Conservation (phyloP, 2,113 vertebrate genomes). For the Athene noctua region DNA sequence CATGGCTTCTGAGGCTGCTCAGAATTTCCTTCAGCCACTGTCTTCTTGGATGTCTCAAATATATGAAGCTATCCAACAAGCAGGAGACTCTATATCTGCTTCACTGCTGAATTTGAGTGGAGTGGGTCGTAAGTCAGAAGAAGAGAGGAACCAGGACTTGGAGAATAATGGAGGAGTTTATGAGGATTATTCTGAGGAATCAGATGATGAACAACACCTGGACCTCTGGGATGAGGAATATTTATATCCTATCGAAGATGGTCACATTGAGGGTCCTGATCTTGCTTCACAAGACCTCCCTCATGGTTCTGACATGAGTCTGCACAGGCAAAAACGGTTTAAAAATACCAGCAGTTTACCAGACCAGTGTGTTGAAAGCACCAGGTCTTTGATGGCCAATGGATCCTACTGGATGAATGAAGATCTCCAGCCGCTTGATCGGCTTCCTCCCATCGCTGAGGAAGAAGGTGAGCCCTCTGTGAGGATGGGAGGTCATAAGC, state of each 20-base stretch:
- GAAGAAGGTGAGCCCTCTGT: slow-evolving; percentile 68
- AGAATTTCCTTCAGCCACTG: slow-evolving; percentile 74
- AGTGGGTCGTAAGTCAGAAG: slow-evolving; percentile 46
- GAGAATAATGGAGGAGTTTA: slow-evolving; percentile 36
- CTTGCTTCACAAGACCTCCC: slow-evolving; percentile 9
- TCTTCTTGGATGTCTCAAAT: slow-evolving; percentile 81
- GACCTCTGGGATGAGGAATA: slow-evolving; percentile 53
- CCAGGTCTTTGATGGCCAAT: neutral
- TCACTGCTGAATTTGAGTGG: slow-evolving; percentile 68
- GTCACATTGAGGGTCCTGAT: neutral
- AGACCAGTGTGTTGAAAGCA: slow-evolving; percentile 15
- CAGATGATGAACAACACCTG: slow-evolving; percentile 39
- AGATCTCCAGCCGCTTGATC: neutral
- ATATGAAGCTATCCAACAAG: slow-evolving; percentile 78
- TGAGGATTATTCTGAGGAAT: slow-evolving; percentile 56
- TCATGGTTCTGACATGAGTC: neutral
- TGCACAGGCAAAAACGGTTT: neutral
- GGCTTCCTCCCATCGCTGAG: slow-evolving; percentile 76
- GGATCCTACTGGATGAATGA: slow-evolving; percentile 38
- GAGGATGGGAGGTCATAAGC: neutral
- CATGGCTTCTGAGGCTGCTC: slow-evolving; percentile 76
- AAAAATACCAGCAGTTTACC: neutral
- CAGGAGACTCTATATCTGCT: slow-evolving; percentile 71
- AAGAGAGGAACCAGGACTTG: slow-evolving; percentile 47
- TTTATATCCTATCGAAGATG: slow-evolving; percentile 22